A percentile compares a stretch with the other conserved stretches of the same genome.
Conservation (phyloP, 1,140 invertebrate species). For the Calliopsis andreniformis region DNA sequence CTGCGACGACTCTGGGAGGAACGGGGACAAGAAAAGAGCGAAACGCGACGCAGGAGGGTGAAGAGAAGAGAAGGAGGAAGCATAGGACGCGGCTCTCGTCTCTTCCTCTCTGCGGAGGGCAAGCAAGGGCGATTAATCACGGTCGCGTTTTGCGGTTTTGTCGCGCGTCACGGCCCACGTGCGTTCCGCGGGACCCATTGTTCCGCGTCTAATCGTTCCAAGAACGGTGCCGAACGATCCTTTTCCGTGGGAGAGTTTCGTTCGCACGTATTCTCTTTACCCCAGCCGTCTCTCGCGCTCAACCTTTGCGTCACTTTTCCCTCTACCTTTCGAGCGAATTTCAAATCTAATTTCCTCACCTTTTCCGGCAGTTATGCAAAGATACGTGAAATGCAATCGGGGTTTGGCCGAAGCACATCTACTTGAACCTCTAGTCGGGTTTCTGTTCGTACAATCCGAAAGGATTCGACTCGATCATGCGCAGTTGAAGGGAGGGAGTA, state of each 20-base stretch:
- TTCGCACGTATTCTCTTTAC: conserved; percentile 17
- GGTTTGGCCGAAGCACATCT: too few species aligned
- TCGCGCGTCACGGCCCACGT: conserved; percentile 66
- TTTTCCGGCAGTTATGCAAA: too few species aligned
- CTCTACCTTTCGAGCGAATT: not conserved
- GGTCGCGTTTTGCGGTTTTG: conserved; percentile 68
- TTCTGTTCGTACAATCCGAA: too few species aligned
- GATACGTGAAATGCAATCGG: too few species aligned
- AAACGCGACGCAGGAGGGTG: not conserved
- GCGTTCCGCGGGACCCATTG: conserved; percentile 64
- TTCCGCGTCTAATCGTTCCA: conserved; percentile 65
- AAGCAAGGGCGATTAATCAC: conserved; percentile 63
- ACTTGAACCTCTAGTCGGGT: too few species aligned
- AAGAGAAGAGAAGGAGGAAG: conserved; percentile 31
- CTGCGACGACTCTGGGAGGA: too few species aligned
- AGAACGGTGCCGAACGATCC: conserved; percentile 59
- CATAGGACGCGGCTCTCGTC: conserved; percentile 35
- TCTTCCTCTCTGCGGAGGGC: conserved; percentile 29
- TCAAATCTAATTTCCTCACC: not conserved
- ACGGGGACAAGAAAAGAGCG: not conserved
- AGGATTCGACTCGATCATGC: too few species aligned
- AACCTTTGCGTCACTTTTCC: conserved; percentile 6
- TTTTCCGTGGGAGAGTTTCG: conserved; percentile 57
- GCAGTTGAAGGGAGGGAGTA: too few species aligned
- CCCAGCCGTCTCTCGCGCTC: not conserved